These are phyloP conservation scores for Mallotus villosus DNA, from an alignment of 2,797 vertebrate genomes.

Conservation along the genomic window DNA sequence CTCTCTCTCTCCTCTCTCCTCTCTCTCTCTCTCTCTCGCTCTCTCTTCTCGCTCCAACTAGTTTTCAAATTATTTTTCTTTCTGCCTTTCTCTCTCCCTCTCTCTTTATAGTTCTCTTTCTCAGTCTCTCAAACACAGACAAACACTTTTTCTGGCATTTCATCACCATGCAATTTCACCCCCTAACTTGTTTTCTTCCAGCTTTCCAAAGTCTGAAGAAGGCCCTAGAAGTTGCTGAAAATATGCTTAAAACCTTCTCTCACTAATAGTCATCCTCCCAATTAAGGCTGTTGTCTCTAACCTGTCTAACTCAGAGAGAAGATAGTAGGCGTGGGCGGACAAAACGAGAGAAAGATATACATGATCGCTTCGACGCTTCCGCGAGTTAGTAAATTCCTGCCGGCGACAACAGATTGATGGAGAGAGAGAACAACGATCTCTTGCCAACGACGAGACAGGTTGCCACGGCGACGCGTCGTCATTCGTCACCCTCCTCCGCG, in stretches of 20 bases:
- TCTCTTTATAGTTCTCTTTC: not conserved
- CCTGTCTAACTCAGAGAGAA: not conserved
- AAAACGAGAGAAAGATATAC: not conserved
- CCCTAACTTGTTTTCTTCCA: not conserved
- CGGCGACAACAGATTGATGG: no score
- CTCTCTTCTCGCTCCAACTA: no score
- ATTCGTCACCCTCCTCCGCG: not conserved
- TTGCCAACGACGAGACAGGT: not conserved
- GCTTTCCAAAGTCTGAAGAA: not conserved
- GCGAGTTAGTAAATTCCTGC: no score
- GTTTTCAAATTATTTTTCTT: not conserved
- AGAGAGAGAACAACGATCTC: not conserved
- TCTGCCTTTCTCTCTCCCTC: not conserved
- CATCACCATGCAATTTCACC: no score
- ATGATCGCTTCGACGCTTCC: no score
- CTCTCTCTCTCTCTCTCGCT: no score
- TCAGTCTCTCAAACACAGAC: not conserved
- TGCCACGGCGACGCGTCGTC: not conserved
- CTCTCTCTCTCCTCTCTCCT: no score
- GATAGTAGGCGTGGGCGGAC: not conserved
- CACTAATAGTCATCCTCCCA: not conserved
- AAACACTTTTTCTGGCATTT: not conserved
- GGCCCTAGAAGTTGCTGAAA: not conserved
- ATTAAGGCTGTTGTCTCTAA: not conserved
- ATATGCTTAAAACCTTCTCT: not conserved